Evolutionary conservation across 2,888 invertebrate species (phyloP).

Genomic region (Brenthis ino): DNA sequence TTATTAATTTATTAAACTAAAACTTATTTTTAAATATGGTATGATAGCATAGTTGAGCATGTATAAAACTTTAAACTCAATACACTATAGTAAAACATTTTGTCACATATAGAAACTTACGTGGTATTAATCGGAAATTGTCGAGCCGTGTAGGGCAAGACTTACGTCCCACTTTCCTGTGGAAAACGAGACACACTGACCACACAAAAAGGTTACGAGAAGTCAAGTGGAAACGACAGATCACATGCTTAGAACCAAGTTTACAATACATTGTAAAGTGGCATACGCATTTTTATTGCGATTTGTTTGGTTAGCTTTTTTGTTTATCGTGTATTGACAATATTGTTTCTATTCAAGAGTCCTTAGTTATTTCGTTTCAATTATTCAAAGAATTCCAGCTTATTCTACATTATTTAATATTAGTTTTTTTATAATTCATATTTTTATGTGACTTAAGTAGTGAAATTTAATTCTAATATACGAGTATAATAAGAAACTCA

Average conservation of each 20-base stretch:
- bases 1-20: too few relatives aligned
- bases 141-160: slow-evolving; percentile 58
- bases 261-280: slow-evolving; percentile 19
- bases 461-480: too few relatives aligned
- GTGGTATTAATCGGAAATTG: slow-evolving; percentile 57
- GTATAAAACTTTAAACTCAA: neutral
- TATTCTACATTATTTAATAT: too few relatives aligned
- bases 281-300: neutral
- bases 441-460: too few relatives aligned
- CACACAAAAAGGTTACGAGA: slow-evolving; percentile 45
- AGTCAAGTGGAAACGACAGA: slow-evolving; percentile 38
- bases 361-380: too few relatives aligned
- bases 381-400: too few relatives aligned
- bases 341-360: too few relatives aligned
- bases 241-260: slow-evolving; percentile 29
- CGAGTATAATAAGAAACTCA: too few relatives aligned
- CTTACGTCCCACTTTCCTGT: slow-evolving; percentile 69
- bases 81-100: slow-evolving; percentile 26
- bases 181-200: slow-evolving; percentile 46
- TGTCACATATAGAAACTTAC: slow-evolving; percentile 43
- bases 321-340: too few relatives aligned
- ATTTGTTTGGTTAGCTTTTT: neutral
- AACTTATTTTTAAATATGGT: too few relatives aligned
- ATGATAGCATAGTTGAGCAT: neutral
- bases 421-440: too few relatives aligned